These are phyloP conservation scores for Labrus mixtus DNA, from an alignment of 2,113 vertebrate genomes.

Conservation along the genomic window DNA sequence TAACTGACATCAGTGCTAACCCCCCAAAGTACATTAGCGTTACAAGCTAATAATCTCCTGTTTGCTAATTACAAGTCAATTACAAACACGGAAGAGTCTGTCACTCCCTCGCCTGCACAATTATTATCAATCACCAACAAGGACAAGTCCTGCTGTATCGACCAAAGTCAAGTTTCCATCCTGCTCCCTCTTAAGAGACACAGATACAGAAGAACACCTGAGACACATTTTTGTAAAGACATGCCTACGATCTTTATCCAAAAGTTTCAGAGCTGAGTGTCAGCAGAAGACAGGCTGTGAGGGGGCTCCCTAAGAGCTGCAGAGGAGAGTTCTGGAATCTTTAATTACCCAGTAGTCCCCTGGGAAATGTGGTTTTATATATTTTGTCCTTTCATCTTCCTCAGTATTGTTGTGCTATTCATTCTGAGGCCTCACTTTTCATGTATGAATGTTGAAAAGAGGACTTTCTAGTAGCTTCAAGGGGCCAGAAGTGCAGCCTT, in stretches of 20 bases:
- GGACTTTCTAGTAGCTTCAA: slow-evolving; percentile 36
- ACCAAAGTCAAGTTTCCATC: slow-evolving; percentile 16
- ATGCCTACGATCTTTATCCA: slow-evolving; percentile 37
- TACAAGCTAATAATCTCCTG: slow-evolving; percentile 71
- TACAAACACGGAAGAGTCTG: slow-evolving; percentile 60
- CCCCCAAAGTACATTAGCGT: slow-evolving; percentile 70
- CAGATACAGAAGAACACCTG: slow-evolving; percentile 5
- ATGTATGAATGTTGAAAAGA: slow-evolving; percentile 21
- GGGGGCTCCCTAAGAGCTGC: slow-evolving; percentile 40
- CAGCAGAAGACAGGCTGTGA: slow-evolving; percentile 51
- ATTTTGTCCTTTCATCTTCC: slow-evolving; percentile 30
- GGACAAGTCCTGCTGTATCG: slow-evolving; percentile 21
- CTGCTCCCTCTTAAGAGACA: neutral
- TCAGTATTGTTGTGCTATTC: slow-evolving; percentile 41
- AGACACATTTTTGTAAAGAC: slow-evolving; percentile 24
- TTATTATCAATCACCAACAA: slow-evolving; percentile 68
- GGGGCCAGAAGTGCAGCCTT: slow-evolving; percentile 18
- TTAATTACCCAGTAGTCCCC: slow-evolving; percentile 66
- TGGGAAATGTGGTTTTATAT: slow-evolving; percentile 56
- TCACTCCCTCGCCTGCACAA: slow-evolving; percentile 35
- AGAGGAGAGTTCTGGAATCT: slow-evolving; percentile 52
- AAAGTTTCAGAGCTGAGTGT: slow-evolving; percentile 22
- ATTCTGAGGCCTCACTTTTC: slow-evolving; percentile 24
- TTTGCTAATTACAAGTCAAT: slow-evolving; percentile 77
- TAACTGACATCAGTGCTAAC: slow-evolving; percentile 32